Conservation (phyloP, 1,140 invertebrate species). For the Notospermus geniculatus region DNA sequence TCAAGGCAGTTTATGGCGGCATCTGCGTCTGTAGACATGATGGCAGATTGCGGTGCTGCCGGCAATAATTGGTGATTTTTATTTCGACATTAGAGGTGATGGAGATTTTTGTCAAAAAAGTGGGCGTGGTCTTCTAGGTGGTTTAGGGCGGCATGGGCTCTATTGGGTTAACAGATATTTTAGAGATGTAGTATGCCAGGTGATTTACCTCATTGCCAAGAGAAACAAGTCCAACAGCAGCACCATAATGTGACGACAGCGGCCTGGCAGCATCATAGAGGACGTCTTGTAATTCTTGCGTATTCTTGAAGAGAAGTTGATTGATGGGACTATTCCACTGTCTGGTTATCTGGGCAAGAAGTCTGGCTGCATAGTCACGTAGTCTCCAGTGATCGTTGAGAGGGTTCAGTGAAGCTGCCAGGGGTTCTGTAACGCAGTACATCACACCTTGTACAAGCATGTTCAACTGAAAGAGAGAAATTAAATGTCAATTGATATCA, state of each 20-base stretch:
- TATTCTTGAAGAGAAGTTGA: slow-evolving; percentile 37
- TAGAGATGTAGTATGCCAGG: too few species aligned
- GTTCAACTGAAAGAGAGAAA: slow-evolving; percentile 33
- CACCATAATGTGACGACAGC: slow-evolving; percentile 54
- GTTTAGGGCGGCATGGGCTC: too few species aligned
- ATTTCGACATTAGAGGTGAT: too few species aligned
- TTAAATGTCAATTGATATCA: too few species aligned
- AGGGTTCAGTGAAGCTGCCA: slow-evolving; percentile 47
- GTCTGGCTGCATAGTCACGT: slow-evolving; percentile 49
- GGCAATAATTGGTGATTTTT: too few species aligned
- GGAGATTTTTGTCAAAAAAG: too few species aligned
- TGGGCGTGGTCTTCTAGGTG: too few species aligned
- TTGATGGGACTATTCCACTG: slow-evolving; percentile 46
- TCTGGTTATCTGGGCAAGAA: slow-evolving; percentile 47
- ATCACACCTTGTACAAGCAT: slow-evolving; percentile 48
- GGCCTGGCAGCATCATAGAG: slow-evolving; percentile 48
- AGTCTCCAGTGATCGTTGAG: slow-evolving; percentile 53
- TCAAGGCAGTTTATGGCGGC: too few species aligned
- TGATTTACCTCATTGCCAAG: slow-evolving; percentile 47
- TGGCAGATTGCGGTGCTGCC: too few species aligned
- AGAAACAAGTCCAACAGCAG: slow-evolving; percentile 46
- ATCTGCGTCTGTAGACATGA: too few species aligned
- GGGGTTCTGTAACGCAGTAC: slow-evolving; percentile 51
- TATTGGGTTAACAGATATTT: too few species aligned
- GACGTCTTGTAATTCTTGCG: slow-evolving; percentile 40